Evolutionary conservation across 2,888 invertebrate species (phyloP).

Genomic region (Dascillus cervinus): DNA sequence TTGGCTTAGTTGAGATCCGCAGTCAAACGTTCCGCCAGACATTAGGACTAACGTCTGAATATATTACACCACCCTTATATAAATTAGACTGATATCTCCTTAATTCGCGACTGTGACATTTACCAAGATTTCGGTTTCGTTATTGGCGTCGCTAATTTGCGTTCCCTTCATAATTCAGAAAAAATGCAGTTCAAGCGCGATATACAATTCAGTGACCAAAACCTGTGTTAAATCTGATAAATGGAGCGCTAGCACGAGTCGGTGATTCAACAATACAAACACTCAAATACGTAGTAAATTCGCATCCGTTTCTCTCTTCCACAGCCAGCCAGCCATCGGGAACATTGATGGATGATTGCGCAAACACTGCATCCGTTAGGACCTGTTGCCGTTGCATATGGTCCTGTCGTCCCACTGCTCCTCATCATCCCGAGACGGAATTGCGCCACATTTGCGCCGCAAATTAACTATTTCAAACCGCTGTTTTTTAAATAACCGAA

Average conservation of each 20-base stretch:
- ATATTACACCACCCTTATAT: conserved; percentile 36
- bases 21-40: conserved; percentile 41
- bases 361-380: conserved; percentile 33
- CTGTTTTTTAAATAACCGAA: too few relatives aligned
- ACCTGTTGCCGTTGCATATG: conserved; percentile 31
- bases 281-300: conserved; percentile 42
- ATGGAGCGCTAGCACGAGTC: conserved; percentile 41
- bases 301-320: conserved; percentile 34
- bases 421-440: too few relatives aligned
- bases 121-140: conserved; percentile 10
- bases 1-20: conserved; percentile 33
- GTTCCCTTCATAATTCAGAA: too few relatives aligned
- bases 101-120: conserved; percentile 10
- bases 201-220: conserved; percentile 17
- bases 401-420: conserved; percentile 12
- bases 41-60: conserved; percentile 43
- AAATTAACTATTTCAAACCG: too few relatives aligned
- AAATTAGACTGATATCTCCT: conserved; percentile 22
- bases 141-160: conserved; percentile 30
- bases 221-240: conserved; percentile 39
- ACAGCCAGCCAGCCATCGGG: conserved; percentile 26
- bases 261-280: conserved; percentile 43
- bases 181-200: too few relatives aligned
- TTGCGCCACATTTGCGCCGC: too few relatives aligned
- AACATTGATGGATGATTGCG: conserved; percentile 35